A percentile compares a stretch with the other conserved stretches of the same genome.
Conservation (phyloP, 2,113 vertebrate species). For the Helogale parvula region DNA sequence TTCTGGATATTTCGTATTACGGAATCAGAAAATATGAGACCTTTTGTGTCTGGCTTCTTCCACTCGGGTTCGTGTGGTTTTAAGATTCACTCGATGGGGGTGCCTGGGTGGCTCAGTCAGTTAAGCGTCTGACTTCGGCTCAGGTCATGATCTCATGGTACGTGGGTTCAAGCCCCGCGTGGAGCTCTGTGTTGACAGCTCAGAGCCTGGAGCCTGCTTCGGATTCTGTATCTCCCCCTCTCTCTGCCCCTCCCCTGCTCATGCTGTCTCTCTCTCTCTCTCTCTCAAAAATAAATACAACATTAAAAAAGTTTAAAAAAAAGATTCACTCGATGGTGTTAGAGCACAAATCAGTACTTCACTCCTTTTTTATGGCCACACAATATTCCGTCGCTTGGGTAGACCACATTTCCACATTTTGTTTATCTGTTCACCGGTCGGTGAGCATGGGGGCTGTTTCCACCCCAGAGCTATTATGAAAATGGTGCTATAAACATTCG, state of each 20-base stretch:
- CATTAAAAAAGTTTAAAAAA: too few species aligned
- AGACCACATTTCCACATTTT: neutral
- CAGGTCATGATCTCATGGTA: too few species aligned
- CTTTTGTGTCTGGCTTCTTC: neutral
- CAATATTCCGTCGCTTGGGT: neutral
- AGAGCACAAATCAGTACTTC: neutral
- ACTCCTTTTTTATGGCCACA: neutral
- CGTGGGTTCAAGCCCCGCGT: too few species aligned
- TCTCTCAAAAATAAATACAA: too few species aligned
- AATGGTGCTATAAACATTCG: too few species aligned
- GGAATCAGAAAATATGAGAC: neutral
- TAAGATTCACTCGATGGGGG: neutral
- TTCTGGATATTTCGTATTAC: neutral
- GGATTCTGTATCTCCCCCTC: too few species aligned
- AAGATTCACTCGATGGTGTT: neutral
- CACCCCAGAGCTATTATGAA: neutral
- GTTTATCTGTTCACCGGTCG: fast-evolving
- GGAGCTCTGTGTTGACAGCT: too few species aligned
- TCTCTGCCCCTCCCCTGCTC: too few species aligned
- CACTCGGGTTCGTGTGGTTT: neutral
- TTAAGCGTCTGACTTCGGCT: too few species aligned
- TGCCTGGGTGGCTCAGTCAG: too few species aligned
- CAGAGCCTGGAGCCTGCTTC: too few species aligned
- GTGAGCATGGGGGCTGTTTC: neutral
- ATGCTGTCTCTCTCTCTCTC: too few species aligned